These are phyloP conservation scores for Numenius phaeopus DNA, from an alignment of 2,797 vertebrate genomes.

Conservation along the genomic window DNA sequence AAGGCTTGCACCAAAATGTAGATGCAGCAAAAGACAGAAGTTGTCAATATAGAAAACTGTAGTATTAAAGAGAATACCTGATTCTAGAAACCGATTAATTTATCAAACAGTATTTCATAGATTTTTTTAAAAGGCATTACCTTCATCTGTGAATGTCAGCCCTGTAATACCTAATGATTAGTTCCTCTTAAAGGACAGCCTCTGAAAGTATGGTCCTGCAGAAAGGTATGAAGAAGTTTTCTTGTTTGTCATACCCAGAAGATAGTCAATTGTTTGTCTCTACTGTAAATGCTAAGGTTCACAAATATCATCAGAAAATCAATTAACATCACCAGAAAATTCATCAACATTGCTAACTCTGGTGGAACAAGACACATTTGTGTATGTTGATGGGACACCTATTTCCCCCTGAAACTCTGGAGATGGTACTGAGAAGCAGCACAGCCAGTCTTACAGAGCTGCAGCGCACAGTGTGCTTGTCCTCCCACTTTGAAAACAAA, in stretches of 20 bases:
- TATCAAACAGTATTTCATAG: background rate
- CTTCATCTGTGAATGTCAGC: background rate
- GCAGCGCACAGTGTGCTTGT: background rate
- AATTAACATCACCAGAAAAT: slow-evolving; percentile 3
- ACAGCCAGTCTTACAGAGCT: background rate
- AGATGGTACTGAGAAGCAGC: background rate
- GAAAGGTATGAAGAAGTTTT: background rate
- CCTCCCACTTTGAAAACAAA: background rate
- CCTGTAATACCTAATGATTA: background rate
- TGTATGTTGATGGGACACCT: background rate
- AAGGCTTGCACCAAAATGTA: background rate
- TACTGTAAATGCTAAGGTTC: background rate
- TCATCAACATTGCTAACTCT: background rate
- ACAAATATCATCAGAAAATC: background rate
- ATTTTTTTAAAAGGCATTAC: background rate
- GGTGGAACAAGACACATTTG: background rate
- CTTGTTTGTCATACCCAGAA: background rate
- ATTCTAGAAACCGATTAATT: background rate
- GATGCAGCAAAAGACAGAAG: background rate
- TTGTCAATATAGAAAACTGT: background rate
- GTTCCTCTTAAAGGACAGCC: background rate
- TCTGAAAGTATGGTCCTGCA: background rate
- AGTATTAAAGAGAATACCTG: background rate
- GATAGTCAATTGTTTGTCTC: background rate
- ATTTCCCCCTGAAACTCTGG: background rate